These are phyloP conservation scores for Albula goreensis DNA, from an alignment of 2,113 vertebrate genomes.

Conservation along the genomic window DNA sequence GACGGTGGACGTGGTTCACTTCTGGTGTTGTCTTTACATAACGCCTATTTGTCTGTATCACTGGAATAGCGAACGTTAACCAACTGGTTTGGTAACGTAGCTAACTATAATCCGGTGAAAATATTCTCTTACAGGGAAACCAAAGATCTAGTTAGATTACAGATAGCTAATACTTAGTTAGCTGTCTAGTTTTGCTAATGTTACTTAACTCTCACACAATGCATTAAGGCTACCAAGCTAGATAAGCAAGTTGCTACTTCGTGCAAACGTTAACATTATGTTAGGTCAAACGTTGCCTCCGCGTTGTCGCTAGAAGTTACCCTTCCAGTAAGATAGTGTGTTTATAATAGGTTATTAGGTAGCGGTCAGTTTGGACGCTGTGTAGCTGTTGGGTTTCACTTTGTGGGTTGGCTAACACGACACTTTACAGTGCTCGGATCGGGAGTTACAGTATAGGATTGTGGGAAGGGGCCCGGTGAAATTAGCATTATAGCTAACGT, in stretches of 20 bases:
- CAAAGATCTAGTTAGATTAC: not conserved
- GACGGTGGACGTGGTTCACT: not conserved
- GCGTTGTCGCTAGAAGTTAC: not conserved
- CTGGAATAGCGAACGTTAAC: no score
- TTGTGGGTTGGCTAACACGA: not conserved
- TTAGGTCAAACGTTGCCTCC: not conserved
- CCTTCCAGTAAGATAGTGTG: not conserved
- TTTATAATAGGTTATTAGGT: not conserved
- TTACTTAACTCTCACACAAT: not conserved
- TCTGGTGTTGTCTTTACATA: not conserved
- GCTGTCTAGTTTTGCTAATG: not conserved
- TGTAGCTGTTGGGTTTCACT: not conserved
- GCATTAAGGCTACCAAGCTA: not conserved
- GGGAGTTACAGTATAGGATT: not conserved
- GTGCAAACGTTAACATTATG: not conserved
- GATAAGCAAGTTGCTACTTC: not conserved
- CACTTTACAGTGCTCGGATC: not conserved
- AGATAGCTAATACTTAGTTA: not conserved
- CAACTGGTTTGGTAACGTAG: no score
- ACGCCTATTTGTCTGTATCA: not conserved
- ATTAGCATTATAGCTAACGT: slow-evolving; percentile 44
- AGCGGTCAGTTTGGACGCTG: not conserved
- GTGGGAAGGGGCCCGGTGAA: slow-evolving; percentile 18
- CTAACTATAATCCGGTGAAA: not conserved
- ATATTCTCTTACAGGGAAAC: not conserved